Base-by-base conservation (phyloP, 2,797 vertebrate genomes). In the Setipinna tenuifilis region DNA sequence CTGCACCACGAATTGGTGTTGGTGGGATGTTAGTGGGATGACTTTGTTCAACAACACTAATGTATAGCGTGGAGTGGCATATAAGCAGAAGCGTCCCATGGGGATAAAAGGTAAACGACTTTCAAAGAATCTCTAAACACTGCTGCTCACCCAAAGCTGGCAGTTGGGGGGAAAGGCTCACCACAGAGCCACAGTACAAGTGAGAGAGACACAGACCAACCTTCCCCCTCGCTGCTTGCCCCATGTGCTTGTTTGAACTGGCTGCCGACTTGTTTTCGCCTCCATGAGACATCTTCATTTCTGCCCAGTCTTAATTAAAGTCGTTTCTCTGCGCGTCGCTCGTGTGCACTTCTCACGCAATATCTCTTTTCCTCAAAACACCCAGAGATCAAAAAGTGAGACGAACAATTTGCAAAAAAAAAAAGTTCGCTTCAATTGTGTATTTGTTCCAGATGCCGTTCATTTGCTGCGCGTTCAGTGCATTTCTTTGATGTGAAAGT, bases 391-490 rank as follows among this genome's bases (percentile, higher is more conserved):
- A 87, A 87, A 87, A 86, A 25, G 81, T 41, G 83, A 85, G 50
- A 83, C 71, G 83, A 90, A 87, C 86, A 87, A 85, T 87, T 65
- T 82, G 65, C 82, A 54, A 54, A 54, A 54, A 54, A 54, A 54
- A 54, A 54, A 54, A 54, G 9, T 46, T 82, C 41, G 61, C 62
- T 87, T 84, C 16, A 78, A 83, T 81, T 83, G 83, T 84, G 44
- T 85, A 90, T 90, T 83, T 81, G 57, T 83, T 87, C 89, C 83
- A 82, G 85, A 87, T 87, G 84, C 86, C 82, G 28, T 88, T 75
- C 35, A 65, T 83, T 85, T 41, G 78, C 46, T 75, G 82, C 71
- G 17, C 82, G 65, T 58, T 84, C 84, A 82, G 82, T 62, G 44
- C 50, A 62, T 61, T 61, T 82, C 61, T 87, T 81, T 83, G 87